Evolutionary conservation across 2,113 vertebrate genomes (phyloP).

Genomic region (Abramis brama): DNA sequence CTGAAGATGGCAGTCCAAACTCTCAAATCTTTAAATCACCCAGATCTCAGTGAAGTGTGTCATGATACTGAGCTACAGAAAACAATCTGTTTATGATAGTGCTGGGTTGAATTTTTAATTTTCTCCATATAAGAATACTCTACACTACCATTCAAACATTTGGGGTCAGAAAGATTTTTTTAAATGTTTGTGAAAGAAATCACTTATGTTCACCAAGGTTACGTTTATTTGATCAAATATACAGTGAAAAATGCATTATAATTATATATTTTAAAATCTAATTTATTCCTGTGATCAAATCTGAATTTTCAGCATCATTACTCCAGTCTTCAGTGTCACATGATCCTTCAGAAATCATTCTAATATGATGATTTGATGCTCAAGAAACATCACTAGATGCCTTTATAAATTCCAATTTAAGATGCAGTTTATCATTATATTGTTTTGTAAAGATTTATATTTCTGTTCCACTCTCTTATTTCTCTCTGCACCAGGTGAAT

Average conservation of each 20-base stretch:
- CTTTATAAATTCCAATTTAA: background rate
- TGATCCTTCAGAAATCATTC: background rate
- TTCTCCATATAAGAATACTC: background rate
- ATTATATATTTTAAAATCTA: background rate
- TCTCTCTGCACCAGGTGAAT: constrained; percentile 72
- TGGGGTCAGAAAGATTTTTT: background rate
- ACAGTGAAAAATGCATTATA: too few relatives aligned
- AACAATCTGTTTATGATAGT: background rate
- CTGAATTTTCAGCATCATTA: background rate
- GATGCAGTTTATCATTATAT: too few relatives aligned
- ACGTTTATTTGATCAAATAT: too few relatives aligned
- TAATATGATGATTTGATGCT: background rate
- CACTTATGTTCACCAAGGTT: too few relatives aligned
- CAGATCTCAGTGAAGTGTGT: background rate
- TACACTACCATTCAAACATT: background rate
- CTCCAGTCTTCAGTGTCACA: background rate
- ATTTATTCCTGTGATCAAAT: background rate
- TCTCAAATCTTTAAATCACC: background rate
- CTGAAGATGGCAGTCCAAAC: constrained; percentile 41
- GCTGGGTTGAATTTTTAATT: background rate
- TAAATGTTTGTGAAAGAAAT: background rate
- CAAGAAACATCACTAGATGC: too few relatives aligned
- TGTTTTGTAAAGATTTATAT: background rate
- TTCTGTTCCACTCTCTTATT: background rate
- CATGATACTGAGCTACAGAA: background rate